Evolutionary conservation across 1,140 invertebrate genomes (phyloP).

Genomic region (Drosophila athabasca): DNA sequence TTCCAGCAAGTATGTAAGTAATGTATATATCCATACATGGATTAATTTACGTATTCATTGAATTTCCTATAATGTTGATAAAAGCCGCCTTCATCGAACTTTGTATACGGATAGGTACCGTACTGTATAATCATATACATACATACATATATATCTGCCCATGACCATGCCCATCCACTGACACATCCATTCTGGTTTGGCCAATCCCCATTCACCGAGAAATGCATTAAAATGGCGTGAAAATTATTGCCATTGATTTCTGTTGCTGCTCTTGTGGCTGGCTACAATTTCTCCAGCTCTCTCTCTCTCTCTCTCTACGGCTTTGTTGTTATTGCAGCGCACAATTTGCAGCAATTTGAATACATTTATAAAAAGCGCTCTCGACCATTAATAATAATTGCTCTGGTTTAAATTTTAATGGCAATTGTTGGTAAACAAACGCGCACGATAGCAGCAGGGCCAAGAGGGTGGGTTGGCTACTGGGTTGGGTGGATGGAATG

Average conservation of each 20-base stretch:
- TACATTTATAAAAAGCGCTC: slow-evolving; percentile 74
- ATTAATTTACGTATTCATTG: too few relatives aligned
- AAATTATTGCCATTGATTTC: slow-evolving; percentile 66
- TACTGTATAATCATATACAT: too few relatives aligned
- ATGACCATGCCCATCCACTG: not conserved
- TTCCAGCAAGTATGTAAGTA: too few relatives aligned
- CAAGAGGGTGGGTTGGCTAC: not conserved
- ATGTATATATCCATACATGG: too few relatives aligned
- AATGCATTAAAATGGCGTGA: slow-evolving; percentile 64
- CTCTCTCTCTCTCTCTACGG: not conserved
- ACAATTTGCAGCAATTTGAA: slow-evolving; percentile 58
- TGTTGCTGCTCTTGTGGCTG: slow-evolving; percentile 5
- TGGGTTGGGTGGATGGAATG: not conserved
- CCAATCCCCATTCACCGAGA: not conserved
- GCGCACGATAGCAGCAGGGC: slow-evolving; percentile 25
- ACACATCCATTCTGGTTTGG: not conserved
- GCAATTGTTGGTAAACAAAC: slow-evolving; percentile 73
- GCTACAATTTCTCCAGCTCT: slow-evolving; percentile 2
- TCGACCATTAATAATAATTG: slow-evolving; percentile 80
- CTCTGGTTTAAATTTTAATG: slow-evolving; percentile 81
- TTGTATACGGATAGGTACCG: too few relatives aligned
- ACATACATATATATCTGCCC: too few relatives aligned
- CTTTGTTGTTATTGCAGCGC: slow-evolving; percentile 23
- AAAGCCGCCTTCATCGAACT: too few relatives aligned
- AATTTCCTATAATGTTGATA: too few relatives aligned